Percentiles rank a stretch among this genome's conserved stretches.
phyloP scores from a whole-genome alignment of 2,888 invertebrate genomes.

The Acholoe squamosa region DNA sequence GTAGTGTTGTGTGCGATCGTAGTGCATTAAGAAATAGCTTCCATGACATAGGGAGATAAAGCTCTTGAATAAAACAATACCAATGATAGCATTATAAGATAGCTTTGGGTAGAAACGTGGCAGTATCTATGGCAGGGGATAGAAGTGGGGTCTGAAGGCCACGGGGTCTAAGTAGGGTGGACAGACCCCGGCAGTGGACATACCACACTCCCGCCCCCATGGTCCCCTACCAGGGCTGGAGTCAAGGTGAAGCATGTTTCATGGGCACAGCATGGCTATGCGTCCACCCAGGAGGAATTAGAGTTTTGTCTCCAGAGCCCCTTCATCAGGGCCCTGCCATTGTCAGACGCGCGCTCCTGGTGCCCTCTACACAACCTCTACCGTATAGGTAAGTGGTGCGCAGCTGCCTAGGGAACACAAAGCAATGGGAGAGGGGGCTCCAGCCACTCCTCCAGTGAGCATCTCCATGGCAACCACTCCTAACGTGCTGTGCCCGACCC shows the following conservation, averaged over 20 bases:
- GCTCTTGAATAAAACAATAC: too few relatives aligned
- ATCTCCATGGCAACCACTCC: conserved; percentile 58
- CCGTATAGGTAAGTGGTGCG: conserved; percentile 56
- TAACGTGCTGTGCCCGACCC: conserved; percentile 35
- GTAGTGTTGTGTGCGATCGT: too few relatives aligned
- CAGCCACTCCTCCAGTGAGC: conserved; percentile 36
- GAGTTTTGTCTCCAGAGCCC: background rate
- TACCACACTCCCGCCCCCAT: background rate
- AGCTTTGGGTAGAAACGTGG: too few relatives aligned
- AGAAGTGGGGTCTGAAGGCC: background rate
- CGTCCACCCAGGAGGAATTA: conserved; percentile 46
- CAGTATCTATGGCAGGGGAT: background rate
- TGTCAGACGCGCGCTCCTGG: conserved; percentile 4
- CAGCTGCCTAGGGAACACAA: conserved; percentile 29
- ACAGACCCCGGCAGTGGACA: conserved; percentile 34
- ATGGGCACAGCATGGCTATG: background rate
- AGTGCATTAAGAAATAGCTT: too few relatives aligned
- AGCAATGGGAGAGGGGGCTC: background rate
- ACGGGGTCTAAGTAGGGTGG: conserved; percentile 14
- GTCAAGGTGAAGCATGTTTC: conserved; percentile 26
- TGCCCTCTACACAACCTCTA: background rate
- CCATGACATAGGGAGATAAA: too few relatives aligned
- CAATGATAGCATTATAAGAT: too few relatives aligned
- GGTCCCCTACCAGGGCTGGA: background rate
- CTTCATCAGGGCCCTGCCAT: conserved; percentile 55